Conservation (phyloP, 2,888 invertebrate genomes). For the Lampropteryx suffumata region DNA sequence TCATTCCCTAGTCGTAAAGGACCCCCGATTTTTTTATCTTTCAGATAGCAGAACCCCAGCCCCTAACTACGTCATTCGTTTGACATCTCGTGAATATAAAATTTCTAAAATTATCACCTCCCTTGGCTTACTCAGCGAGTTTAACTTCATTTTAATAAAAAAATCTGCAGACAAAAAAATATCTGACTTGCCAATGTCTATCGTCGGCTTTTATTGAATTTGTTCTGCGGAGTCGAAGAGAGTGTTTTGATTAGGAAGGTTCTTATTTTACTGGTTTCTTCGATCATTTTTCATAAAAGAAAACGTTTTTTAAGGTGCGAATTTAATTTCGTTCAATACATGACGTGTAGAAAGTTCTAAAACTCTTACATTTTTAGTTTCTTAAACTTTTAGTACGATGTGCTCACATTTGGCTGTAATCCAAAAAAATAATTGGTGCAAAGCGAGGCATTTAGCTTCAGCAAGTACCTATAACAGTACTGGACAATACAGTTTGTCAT, state of each 20-base stretch:
- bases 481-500: background rate
- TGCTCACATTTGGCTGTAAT: conserved; percentile 61
- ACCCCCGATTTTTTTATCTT: conserved; percentile 14
- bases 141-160: conserved; percentile 76
- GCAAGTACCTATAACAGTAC: background rate
- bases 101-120: conserved; percentile 78
- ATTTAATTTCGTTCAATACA: background rate
- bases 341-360: conserved; percentile 8
- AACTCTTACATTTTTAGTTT: conserved; percentile 18
- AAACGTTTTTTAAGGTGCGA: too few species aligned
- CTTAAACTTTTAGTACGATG: conserved; percentile 30
- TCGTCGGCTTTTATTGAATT: conserved; percentile 53
- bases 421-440: conserved; percentile 76
- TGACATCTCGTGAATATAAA: conserved; percentile 66
- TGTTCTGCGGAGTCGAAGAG: conserved; percentile 37
- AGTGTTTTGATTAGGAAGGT: conserved; percentile 22
- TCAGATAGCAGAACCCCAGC: conserved; percentile 18
- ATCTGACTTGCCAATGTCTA: conserved; percentile 55
- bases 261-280: too few species aligned
- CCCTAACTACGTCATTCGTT: conserved; percentile 37
- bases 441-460: conserved; percentile 51
- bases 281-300: too few species aligned
- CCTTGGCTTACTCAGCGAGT: conserved; percentile 58
- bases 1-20: background rate
- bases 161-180: conserved; percentile 51